Evolutionary conservation across 2,888 invertebrate species (phyloP), one percentile per base, ranked within the genome.

Genomic region (Cecidostiba fungosa): DNA sequence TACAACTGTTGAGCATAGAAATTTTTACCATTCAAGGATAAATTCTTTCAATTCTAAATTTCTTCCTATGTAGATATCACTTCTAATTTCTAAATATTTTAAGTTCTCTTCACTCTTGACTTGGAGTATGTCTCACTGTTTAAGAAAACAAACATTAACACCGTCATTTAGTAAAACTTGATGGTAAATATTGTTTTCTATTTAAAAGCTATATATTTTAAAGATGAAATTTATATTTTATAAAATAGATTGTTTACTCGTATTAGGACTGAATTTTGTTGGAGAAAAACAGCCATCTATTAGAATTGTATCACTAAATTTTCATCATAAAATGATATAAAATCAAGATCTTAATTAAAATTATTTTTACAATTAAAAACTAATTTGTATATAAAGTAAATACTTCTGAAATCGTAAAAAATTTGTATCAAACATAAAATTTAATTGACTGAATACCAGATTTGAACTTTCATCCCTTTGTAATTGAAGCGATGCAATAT

Each of bases 291-390:
- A 66, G 66, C 29, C 19, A 76, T 43, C 16, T 43, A 10, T 4
- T 43, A 43, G 1, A 76, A 69, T 36, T 26, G 43, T 50, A n/a
- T 77, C 8, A 19, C 29, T 66, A 26, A 70, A n/a, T 14, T n/a
- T n/a, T 23, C 32, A n/a, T 76, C 26, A 43, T 76, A 59, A 72
- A 79, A 72, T 66, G 43, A 47, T 50, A 62, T 23, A 72, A 84
- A 39, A 39, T 43, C 19, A 59, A 74, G 3, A 54, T 36, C 29
- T 47, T 77, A 54, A 81, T 73, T 80, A 43, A 26, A 80, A 69
- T 50, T 36, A 70, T 47, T 70, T 29, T 39, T 47, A 78, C 26
- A 12, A 19, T 14, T 82, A 54, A 36, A 50, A 82, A 69, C 50
- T 69, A 26, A 26, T 70, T n/a, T 36, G n/a, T 36, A 29, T n/a